Conservation (phyloP, 2,113 vertebrate species). For the Xenopus tropicalis region UCB_Xtro_10.0 CM004443.2:208814501-208815000, state of each 20-base stretch:
- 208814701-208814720: slow-evolving; percentile 54
- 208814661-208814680: slow-evolving; percentile 70
- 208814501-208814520: slow-evolving; percentile 81
- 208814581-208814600: slow-evolving; percentile 57
- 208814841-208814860: too few species aligned
- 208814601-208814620: slow-evolving; percentile 79
- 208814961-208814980: too few species aligned
- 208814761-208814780: too few species aligned
- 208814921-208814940: too few species aligned
- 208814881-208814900: too few species aligned
- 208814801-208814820: too few species aligned
- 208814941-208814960: too few species aligned
- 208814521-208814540: slow-evolving; percentile 74
- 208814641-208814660: slow-evolving; percentile 82
- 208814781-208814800: too few species aligned
- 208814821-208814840: too few species aligned
- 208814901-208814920: too few species aligned
- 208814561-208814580: slow-evolving; percentile 64
- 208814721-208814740: slow-evolving; percentile 40
- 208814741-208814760: background rate
- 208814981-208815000: too few species aligned
- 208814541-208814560: slow-evolving; percentile 74
- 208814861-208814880: too few species aligned
- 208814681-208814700: slow-evolving; percentile 48
- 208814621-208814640: slow-evolving; percentile 85